Conservation (phyloP, 2,888 invertebrate species). For the Pseudococcus longispinus region DNA sequence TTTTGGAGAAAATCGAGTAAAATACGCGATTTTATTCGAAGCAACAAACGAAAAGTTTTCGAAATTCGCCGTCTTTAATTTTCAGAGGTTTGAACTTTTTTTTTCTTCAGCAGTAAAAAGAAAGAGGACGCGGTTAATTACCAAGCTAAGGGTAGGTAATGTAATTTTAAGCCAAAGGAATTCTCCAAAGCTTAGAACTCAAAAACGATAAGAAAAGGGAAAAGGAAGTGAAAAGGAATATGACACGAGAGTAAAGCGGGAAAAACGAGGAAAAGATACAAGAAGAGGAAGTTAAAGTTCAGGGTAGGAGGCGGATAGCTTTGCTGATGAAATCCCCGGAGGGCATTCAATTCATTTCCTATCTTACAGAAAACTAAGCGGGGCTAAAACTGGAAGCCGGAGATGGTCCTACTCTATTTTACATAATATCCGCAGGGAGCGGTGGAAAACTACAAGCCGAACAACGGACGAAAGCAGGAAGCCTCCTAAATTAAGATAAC, state of each 20-base stretch:
- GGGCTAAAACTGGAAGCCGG: constrained; percentile 53
- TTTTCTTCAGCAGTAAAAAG: neutral
- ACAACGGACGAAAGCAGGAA: constrained; percentile 54
- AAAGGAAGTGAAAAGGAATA: constrained; percentile 53
- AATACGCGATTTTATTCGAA: neutral
- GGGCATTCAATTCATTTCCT: constrained; percentile 56
- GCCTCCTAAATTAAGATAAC: constrained; percentile 57
- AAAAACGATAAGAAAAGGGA: constrained; percentile 53
- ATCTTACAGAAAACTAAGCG: constrained; percentile 44
- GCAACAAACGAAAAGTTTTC: constrained; percentile 35
- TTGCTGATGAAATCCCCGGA: constrained; percentile 54
- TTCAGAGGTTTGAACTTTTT: constrained; percentile 41
- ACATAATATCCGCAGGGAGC: constrained; percentile 49
- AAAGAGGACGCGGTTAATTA: constrained; percentile 50
- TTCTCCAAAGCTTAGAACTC: constrained; percentile 41
- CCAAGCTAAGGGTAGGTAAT: constrained; percentile 48
- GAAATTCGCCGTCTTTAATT: constrained; percentile 28
- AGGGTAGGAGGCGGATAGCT: constrained; percentile 48
- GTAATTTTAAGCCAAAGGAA: constrained; percentile 49
- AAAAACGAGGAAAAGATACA: constrained; percentile 48
- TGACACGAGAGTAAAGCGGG: constrained; percentile 48
- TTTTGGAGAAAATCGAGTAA: neutral
- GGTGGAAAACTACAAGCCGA: constrained; percentile 47
- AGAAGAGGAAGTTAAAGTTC: constrained; percentile 48
- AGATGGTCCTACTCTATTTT: constrained; percentile 55